Evolutionary conservation across 2,797 vertebrate genomes (phyloP).

Genomic region (Paramormyrops hopkinsi): DNA sequence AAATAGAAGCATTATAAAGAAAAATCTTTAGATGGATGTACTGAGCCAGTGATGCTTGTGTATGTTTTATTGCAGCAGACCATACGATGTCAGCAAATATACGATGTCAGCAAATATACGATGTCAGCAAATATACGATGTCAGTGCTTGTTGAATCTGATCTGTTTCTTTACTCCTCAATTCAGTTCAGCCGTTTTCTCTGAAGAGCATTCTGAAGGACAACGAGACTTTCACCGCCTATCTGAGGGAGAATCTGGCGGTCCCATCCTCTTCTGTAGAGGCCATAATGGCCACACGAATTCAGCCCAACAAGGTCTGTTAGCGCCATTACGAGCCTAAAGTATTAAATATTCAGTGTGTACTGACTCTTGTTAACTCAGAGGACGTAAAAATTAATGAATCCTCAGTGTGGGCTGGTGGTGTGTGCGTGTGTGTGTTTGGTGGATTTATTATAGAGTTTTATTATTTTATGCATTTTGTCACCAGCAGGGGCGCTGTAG

Average conservation of each 20-base stretch:
- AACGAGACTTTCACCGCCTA: constrained; percentile 57
- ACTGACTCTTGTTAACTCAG: not conserved
- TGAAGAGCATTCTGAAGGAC: constrained; percentile 52
- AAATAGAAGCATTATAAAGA: not conserved
- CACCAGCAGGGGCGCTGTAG: not conserved
- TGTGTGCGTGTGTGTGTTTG: not conserved
- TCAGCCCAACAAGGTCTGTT: constrained; percentile 49
- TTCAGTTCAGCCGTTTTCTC: constrained; percentile 47
- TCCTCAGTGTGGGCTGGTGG: not conserved
- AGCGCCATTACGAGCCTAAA: no score
- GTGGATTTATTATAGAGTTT: not conserved
- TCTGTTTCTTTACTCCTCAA: not conserved
- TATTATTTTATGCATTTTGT: not conserved
- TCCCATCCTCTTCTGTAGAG: constrained; percentile 42
- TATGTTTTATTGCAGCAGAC: not conserved
- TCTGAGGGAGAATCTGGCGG: constrained; percentile 45
- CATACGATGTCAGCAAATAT: not conserved
- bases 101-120: not conserved
- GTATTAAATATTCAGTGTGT: not conserved
- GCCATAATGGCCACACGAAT: constrained; percentile 52
- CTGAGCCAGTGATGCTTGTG: no score
- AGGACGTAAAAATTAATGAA: not conserved
- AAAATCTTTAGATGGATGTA: not conserved
- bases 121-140: not conserved
- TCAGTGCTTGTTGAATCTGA: not conserved